phyloP scores from a whole-genome alignment of 2,888 invertebrate species.

The Pemphredon lugubris region DNA sequence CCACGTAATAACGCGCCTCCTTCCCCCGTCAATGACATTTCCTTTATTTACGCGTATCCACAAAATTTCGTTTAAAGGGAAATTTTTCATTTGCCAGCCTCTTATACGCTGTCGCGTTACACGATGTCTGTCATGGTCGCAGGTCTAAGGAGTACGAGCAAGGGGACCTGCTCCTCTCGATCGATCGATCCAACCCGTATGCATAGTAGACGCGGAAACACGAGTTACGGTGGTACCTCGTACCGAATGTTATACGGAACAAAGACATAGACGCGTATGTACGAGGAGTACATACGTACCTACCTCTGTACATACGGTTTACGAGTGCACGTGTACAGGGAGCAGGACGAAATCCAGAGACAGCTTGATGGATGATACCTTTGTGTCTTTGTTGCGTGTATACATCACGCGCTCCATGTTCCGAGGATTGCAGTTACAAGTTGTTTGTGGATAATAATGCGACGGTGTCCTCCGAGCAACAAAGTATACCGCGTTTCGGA shows the following conservation, averaged over 20 bases:
- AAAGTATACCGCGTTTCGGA: no score
- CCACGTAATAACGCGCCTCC: no score
- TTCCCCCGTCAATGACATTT: no score
- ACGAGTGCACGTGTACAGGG: slow-evolving; percentile 42
- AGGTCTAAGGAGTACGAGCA: slow-evolving; percentile 31
- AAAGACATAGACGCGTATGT: slow-evolving; percentile 17
- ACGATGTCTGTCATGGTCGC: slow-evolving; percentile 8
- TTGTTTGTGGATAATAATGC: slow-evolving; percentile 9
- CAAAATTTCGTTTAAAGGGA: no score
- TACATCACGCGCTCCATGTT: slow-evolving; percentile 16
- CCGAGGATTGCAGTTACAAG: slow-evolving; percentile 20
- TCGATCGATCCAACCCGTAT: slow-evolving; percentile 55
- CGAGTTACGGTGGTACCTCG: slow-evolving; percentile 32
- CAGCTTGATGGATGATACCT: slow-evolving; percentile 68
- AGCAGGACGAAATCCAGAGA: slow-evolving; percentile 59
- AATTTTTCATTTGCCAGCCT: no score
- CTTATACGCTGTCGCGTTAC: no score
- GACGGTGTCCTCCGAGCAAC: slow-evolving; percentile 4
- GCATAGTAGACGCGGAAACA: slow-evolving; percentile 34
- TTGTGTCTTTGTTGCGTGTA: slow-evolving; percentile 56
- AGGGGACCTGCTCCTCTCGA: slow-evolving; percentile 43
- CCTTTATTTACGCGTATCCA: no score
- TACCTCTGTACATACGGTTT: slow-evolving; percentile 33
- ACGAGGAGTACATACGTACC: background rate
- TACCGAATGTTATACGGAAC: slow-evolving; percentile 25